Conservation (phyloP, 2,113 vertebrate species). For the Tetraodon nigroviridis region DNA sequence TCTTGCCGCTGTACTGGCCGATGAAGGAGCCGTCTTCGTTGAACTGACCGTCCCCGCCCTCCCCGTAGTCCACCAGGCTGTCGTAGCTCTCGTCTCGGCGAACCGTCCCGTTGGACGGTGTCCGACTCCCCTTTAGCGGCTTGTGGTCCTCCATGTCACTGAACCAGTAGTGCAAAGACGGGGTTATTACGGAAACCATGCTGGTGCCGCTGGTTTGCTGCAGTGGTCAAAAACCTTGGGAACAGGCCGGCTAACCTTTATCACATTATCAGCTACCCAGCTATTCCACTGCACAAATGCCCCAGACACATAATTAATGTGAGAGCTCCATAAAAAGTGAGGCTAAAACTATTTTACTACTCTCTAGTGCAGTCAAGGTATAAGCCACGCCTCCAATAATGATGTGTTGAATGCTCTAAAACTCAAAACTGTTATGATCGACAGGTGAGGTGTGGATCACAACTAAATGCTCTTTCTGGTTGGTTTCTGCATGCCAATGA, state of each 20-base stretch:
- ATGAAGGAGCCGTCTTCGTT: slow-evolving; percentile 98
- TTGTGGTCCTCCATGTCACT: slow-evolving; percentile 97
- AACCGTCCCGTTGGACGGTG: slow-evolving; percentile 94
- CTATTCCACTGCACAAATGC: slow-evolving; percentile 55
- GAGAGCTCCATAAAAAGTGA: too few species aligned
- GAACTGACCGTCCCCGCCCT: slow-evolving; percentile 96
- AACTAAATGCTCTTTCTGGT: too few species aligned
- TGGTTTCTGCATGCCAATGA: too few species aligned
- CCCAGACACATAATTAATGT: background rate
- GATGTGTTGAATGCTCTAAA: too few species aligned
- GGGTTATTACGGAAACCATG: background rate
- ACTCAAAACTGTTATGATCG: too few species aligned
- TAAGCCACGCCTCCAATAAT: too few species aligned
- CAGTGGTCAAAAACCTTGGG: slow-evolving; percentile 40
- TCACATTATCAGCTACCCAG: slow-evolving; percentile 15
- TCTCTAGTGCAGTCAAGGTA: too few species aligned
- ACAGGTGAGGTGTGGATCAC: too few species aligned
- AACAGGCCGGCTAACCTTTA: slow-evolving; percentile 13
- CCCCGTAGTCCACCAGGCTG: slow-evolving; percentile 97
- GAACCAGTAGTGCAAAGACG: slow-evolving; percentile 13
- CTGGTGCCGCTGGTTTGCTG: background rate
- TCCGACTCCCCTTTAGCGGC: slow-evolving; percentile 93
- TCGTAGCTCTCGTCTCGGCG: slow-evolving; percentile 95
- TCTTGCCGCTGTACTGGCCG: slow-evolving; percentile 96
- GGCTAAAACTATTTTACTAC: too few species aligned